Evolutionary conservation across 2,888 invertebrate species (phyloP).

Genomic region (Tetheella fluctuosa): DNA sequence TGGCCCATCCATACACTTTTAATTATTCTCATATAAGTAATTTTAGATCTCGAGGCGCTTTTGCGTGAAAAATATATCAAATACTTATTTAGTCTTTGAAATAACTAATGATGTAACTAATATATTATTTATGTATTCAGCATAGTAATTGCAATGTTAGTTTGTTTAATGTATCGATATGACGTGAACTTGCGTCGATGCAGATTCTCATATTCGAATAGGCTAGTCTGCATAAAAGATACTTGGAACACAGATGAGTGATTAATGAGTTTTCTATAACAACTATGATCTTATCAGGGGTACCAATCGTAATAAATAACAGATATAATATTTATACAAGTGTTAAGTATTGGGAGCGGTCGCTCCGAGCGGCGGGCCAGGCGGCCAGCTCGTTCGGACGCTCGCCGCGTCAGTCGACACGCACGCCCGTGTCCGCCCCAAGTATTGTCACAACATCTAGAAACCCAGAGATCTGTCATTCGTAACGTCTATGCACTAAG

Average conservation of each 20-base stretch:
- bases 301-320: background rate
- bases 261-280: background rate
- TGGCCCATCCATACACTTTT: constrained; percentile 50
- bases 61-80: constrained; percentile 30
- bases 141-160: constrained; percentile 22
- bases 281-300: background rate
- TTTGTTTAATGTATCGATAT: background rate
- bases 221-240: background rate
- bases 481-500: constrained; percentile 64
- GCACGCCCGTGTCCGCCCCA: background rate
- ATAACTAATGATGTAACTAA: constrained; percentile 9
- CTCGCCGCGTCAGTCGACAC: too few relatives aligned
- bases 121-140: constrained; percentile 21
- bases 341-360: background rate
- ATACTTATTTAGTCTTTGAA: constrained; percentile 15
- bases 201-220: background rate
- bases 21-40: constrained; percentile 44
- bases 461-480: constrained; percentile 58
- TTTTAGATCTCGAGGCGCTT: constrained; percentile 52
- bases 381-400: too few relatives aligned
- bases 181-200: background rate
- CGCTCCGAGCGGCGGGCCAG: too few relatives aligned
- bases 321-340: background rate
- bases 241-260: background rate
- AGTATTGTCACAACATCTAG: constrained; percentile 25